Evolutionary conservation across 2,888 invertebrate genomes (phyloP).

Genomic region (Arctia plantaginis): DNA sequence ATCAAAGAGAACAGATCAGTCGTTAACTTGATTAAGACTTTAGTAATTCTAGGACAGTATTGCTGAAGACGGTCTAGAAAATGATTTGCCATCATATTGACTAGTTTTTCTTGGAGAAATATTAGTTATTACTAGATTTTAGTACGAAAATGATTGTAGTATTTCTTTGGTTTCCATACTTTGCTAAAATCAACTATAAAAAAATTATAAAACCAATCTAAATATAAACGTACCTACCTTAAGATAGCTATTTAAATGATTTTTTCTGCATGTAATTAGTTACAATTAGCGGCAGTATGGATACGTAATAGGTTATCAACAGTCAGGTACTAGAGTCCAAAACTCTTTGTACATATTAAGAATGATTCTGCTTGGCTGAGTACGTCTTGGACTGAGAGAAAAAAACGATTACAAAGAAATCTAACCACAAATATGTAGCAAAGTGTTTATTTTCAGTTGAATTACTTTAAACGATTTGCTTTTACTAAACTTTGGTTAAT

Average conservation of each 20-base stretch:
- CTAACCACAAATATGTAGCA: neutral
- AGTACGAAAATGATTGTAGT: neutral
- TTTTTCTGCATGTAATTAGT: too few relatives aligned
- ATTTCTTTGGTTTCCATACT: neutral
- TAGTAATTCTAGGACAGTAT: neutral
- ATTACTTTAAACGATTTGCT: neutral
- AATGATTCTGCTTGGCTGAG: too few relatives aligned
- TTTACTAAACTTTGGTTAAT: neutral
- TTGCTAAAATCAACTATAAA: neutral
- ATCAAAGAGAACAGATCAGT: neutral
- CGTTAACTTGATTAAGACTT: neutral
- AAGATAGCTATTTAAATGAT: neutral
- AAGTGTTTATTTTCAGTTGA: neutral
- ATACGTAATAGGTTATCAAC: too few relatives aligned
- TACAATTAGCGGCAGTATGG: too few relatives aligned
- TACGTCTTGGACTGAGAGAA: neutral
- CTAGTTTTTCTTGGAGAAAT: neutral
- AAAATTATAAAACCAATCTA: too few relatives aligned
- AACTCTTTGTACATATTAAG: too few relatives aligned
- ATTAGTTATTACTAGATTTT: neutral
- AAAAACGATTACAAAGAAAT: neutral
- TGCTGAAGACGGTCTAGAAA: neutral
- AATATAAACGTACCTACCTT: neutral
- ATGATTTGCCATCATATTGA: neutral
- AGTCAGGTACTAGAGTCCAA: too few relatives aligned